Conservation (phyloP, 2,888 invertebrate genomes). For the Serripes groenlandicus region DNA sequence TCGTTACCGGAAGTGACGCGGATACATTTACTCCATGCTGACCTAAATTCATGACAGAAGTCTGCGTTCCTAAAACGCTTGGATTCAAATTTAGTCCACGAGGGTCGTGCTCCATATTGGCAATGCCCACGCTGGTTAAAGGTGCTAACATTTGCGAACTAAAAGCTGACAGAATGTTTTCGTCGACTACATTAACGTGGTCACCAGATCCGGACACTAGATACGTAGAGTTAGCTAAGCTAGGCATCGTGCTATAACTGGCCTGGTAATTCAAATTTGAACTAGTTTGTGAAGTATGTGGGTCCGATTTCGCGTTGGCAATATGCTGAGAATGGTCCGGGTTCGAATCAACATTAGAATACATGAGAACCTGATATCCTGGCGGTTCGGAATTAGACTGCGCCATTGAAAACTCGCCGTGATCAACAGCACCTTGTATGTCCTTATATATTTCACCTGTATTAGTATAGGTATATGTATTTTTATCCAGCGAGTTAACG, state of each 20-base stretch:
- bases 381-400: neutral
- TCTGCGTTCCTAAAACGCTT: neutral
- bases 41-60: neutral
- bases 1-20: neutral
- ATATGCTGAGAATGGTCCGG: neutral
- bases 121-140: neutral
- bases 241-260: neutral
- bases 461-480: neutral
- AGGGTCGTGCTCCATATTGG: neutral
- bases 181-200: neutral
- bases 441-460: neutral
- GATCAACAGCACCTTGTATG: neutral
- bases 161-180: neutral
- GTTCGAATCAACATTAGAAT: neutral
- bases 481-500: neutral
- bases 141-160: neutral
- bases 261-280: neutral
- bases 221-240: neutral
- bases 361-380: neutral
- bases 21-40: neutral
- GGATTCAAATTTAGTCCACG: neutral
- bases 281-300: neutral
- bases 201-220: neutral
- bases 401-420: neutral
- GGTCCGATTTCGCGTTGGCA: neutral